phyloP scores from a whole-genome alignment of 2,113 vertebrate genomes.

The Indicator indicator region DNA sequence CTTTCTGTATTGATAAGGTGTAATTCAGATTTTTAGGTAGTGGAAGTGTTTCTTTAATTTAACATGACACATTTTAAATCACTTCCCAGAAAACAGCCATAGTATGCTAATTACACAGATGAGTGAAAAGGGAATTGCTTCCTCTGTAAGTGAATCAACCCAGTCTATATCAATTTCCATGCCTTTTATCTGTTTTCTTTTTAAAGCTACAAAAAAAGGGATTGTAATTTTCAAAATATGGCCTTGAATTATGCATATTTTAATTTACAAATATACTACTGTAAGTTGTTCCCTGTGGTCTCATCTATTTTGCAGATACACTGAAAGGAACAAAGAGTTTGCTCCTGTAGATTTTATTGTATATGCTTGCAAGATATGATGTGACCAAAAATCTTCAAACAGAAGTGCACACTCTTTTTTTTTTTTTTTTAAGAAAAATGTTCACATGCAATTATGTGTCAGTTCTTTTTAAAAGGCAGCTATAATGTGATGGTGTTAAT shows the following conservation, averaged over 20 bases:
- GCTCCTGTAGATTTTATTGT: neutral
- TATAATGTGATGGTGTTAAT: neutral
- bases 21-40: slow-evolving; percentile 42
- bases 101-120: slow-evolving; percentile 14
- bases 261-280: neutral
- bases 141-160: slow-evolving; percentile 3
- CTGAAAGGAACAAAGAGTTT: neutral
- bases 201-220: slow-evolving; percentile 3
- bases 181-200: slow-evolving; percentile 44
- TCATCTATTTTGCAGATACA: neutral
- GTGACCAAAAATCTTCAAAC: neutral
- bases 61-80: slow-evolving; percentile 35
- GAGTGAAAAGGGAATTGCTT: neutral
- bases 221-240: neutral
- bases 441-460: neutral
- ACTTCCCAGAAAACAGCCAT: slow-evolving; percentile 40
- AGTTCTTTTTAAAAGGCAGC: neutral
- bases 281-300: neutral
- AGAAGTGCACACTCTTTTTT: neutral
- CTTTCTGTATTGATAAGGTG: slow-evolving; percentile 3
- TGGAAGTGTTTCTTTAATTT: slow-evolving; percentile 42
- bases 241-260: neutral
- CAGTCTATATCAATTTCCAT: slow-evolving; percentile 45
- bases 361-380: neutral
- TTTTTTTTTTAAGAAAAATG: neutral